Conservation (phyloP, 2,888 invertebrate genomes). For the Apodemia hepburni region DNA sequence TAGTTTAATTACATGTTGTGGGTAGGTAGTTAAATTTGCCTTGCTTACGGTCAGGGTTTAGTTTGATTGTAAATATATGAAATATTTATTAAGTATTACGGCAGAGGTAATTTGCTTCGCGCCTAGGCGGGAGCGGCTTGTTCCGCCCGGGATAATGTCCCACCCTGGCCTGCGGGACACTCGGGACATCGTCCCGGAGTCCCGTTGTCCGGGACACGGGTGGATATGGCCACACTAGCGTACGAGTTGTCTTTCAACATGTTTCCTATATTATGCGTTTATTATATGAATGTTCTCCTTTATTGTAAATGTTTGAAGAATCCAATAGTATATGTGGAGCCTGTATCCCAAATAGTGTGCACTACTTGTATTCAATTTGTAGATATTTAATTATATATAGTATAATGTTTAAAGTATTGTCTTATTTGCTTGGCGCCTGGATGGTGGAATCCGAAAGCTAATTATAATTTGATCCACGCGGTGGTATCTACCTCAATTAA, state of each 20-base stretch:
- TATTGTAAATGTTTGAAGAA: conserved; percentile 75
- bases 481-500: conserved; percentile 79
- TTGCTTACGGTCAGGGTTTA: conserved; percentile 34
- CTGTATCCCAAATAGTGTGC: conserved; percentile 67
- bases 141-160: conserved; percentile 21
- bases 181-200: conserved; percentile 19
- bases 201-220: conserved; percentile 20
- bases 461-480: conserved; percentile 69
- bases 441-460: conserved; percentile 62
- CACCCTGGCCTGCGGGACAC: not conserved
- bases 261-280: conserved; percentile 78
- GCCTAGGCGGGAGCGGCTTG: conserved; percentile 43
- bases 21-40: conserved; percentile 33
- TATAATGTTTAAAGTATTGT: conserved; percentile 73
- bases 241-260: conserved; percentile 62
- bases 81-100: conserved; percentile 69
- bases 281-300: conserved; percentile 76
- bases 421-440: conserved; percentile 69
- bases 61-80: conserved; percentile 59
- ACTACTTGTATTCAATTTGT: conserved; percentile 76
- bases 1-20: conserved; percentile 27
- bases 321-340: conserved; percentile 56
- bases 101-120: conserved; percentile 65
- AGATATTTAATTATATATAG: conserved; percentile 80
- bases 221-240: conserved; percentile 40